A percentile compares a stretch with the other conserved stretches of the same genome.
Conservation (phyloP, 2,113 vertebrate genomes). For the Odobenus rosmarus region DNA sequence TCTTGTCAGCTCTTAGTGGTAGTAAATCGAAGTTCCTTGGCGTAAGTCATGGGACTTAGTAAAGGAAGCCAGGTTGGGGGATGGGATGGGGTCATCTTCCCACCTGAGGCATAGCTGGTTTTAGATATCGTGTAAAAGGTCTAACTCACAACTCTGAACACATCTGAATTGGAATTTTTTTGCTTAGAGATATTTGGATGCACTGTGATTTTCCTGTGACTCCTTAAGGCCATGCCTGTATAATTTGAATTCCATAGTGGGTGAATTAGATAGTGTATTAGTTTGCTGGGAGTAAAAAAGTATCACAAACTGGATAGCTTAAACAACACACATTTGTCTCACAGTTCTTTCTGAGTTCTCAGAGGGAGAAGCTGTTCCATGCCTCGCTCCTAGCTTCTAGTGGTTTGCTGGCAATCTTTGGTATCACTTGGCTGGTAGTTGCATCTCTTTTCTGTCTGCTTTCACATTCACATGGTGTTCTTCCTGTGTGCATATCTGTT, state of each 20-base stretch:
- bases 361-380: neutral
- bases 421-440: neutral
- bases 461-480: neutral
- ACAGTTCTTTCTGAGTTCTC: neutral
- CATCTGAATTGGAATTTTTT: neutral
- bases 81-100: neutral
- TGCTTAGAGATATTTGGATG: neutral
- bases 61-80: neutral
- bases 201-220: neutral
- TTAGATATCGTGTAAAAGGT: neutral
- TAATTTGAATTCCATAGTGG: constrained; percentile 68
- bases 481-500: neutral
- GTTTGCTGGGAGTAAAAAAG: neutral
- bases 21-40: neutral
- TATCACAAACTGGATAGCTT: neutral
- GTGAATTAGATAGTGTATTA: constrained; percentile 42
- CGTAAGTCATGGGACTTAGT: neutral
- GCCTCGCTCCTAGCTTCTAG: neutral
- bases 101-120: neutral
- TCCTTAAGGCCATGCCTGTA: neutral
- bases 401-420: neutral
- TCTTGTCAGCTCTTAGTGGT: neutral
- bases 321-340: neutral
- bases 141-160: neutral
- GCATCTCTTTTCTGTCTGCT: neutral